Conservation (phyloP, 2,888 invertebrate genomes). For the Tuberolachnus salignus region DNA sequence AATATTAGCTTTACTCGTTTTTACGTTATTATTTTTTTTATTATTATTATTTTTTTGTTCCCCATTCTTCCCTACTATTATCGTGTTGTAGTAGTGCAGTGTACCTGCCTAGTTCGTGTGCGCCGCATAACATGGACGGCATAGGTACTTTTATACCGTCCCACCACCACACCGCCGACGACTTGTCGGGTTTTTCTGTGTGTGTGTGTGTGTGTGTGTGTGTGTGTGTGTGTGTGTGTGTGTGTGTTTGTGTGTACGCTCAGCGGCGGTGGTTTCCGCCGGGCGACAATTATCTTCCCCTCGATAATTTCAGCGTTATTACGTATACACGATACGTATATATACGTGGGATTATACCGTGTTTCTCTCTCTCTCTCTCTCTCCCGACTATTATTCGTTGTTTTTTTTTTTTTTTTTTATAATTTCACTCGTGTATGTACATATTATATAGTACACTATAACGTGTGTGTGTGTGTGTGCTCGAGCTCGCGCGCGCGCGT, state of each 20-base stretch:
- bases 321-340: slow-evolving; percentile 42
- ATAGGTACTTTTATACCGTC: neutral
- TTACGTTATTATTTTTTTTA: slow-evolving; percentile 10
- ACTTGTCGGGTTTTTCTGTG: slow-evolving; percentile 49
- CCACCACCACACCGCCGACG: slow-evolving; percentile 44
- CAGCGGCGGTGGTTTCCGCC: slow-evolving; percentile 53
- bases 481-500: neutral
- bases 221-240: neutral
- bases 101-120: neutral
- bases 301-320: slow-evolving; percentile 56
- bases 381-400: neutral
- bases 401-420: slow-evolving; percentile 4
- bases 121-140: neutral
- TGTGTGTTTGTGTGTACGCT: slow-evolving; percentile 6
- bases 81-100: too few relatives aligned
- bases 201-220: neutral
- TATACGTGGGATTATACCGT: slow-evolving; percentile 39
- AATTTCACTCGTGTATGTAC: slow-evolving; percentile 11
- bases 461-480: too few relatives aligned
- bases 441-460: too few relatives aligned
- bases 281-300: slow-evolving; percentile 57
- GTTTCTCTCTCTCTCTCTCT: neutral
- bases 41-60: too few relatives aligned
- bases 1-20: slow-evolving; percentile 52
- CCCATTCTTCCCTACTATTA: slow-evolving; percentile 30